phyloP scores from a whole-genome alignment of 2,797 vertebrate species.

The Hafferia zeledoni region DNA sequence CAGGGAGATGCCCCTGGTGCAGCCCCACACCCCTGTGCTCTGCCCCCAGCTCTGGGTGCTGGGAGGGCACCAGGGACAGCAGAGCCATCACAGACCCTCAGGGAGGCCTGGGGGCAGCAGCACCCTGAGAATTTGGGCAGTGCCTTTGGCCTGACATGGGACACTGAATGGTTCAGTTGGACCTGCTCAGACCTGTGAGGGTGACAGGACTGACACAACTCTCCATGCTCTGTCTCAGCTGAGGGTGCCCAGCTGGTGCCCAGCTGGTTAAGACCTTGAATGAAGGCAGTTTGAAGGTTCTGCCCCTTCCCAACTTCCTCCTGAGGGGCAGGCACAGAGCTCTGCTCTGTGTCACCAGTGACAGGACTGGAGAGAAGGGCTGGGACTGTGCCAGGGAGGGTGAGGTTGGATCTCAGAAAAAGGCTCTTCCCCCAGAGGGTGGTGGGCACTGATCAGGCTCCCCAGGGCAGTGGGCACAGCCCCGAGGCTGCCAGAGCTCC shows the following conservation, averaged over 20 bases:
- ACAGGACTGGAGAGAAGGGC: background rate
- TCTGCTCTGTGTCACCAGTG: background rate
- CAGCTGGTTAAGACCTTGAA: background rate
- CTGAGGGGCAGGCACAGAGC: background rate
- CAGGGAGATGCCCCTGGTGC: background rate
- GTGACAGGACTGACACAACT: too few species aligned
- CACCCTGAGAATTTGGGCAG: background rate
- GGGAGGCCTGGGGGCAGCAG: background rate
- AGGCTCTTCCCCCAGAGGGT: background rate
- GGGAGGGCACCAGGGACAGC: background rate
- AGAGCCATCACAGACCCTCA: background rate
- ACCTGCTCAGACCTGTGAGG: accelerated
- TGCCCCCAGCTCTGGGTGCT: background rate
- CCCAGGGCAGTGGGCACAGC: background rate
- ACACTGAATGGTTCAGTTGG: accelerated
- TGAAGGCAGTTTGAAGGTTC: background rate
- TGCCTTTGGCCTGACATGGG: background rate
- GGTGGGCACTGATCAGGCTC: background rate
- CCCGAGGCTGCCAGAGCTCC: background rate
- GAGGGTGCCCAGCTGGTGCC: background rate
- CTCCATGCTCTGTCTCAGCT: background rate
- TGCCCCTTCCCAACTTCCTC: background rate
- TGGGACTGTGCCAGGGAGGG: background rate
- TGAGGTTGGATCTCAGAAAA: accelerated
- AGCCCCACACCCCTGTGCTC: background rate